Conservation (phyloP, 2,797 vertebrate genomes). For the Pseudochaenichthys georgianus region DNA sequence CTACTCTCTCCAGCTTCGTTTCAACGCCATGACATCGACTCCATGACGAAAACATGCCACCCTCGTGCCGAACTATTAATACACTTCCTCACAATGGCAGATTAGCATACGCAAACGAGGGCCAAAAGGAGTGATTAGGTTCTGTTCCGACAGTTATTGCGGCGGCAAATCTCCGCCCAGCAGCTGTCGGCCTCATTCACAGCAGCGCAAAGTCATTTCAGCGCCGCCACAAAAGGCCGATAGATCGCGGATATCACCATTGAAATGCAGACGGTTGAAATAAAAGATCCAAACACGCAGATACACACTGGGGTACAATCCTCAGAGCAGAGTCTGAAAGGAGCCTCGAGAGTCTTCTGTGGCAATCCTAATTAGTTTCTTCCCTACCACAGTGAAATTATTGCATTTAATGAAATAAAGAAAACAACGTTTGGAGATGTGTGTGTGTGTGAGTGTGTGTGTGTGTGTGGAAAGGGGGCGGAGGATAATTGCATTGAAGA, state of each 20-base stretch:
- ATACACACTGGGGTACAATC: constrained; percentile 41
- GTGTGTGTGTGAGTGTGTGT: background rate
- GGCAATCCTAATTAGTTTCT: constrained; percentile 68
- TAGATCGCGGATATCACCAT: constrained; percentile 48
- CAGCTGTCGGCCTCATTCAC: constrained; percentile 72
- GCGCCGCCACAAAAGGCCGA: constrained; percentile 49
- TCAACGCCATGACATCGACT: background rate
- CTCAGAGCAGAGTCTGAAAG: constrained; percentile 27
- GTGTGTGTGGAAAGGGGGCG: constrained; percentile 2
- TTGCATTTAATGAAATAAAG: constrained; percentile 75
- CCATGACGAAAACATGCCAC: constrained; percentile 18
- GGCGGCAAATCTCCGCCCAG: constrained; percentile 62
- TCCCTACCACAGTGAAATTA: constrained; percentile 55
- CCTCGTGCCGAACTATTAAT: constrained; percentile 41
- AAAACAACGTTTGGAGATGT: constrained; percentile 60
- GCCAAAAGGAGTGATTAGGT: constrained; percentile 63
- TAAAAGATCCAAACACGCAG: constrained; percentile 64
- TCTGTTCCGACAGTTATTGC: constrained; percentile 63
- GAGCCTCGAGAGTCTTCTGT: constrained; percentile 53
- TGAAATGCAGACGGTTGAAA: constrained; percentile 61
- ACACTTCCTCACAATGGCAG: constrained; percentile 43
- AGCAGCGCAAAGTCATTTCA: constrained; percentile 44
- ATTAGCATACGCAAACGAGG: constrained; percentile 63
- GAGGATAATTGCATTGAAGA: constrained; percentile 67
- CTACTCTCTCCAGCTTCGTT: background rate